Percentiles rank a stretch among this genome's conserved stretches.
These are phyloP conservation scores for Incurvaria masculella DNA, from an alignment of 2,888 invertebrate species.

Conservation along the genomic window DNA sequence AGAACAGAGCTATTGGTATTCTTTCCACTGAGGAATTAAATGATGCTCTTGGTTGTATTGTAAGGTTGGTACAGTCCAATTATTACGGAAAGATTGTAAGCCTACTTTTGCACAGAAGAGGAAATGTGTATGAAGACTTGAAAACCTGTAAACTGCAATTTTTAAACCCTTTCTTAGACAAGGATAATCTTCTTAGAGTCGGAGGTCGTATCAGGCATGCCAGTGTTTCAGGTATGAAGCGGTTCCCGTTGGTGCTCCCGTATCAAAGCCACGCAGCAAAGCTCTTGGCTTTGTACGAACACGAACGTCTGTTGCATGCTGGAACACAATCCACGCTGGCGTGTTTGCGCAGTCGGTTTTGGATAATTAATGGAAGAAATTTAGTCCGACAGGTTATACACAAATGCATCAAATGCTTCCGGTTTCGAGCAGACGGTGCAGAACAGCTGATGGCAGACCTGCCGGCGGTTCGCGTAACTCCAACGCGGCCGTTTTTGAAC, in stretches of 20 bases:
- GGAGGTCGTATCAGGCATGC: neutral
- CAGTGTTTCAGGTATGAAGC: neutral
- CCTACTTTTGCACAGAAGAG: no score
- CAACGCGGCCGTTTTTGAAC: neutral
- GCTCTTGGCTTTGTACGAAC: slow-evolving; percentile 8
- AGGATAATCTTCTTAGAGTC: neutral
- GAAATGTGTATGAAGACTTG: no score
- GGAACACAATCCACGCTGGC: slow-evolving; percentile 14
- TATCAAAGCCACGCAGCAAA: neutral
- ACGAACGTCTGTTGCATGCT: slow-evolving; percentile 10
- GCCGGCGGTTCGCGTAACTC: slow-evolving; percentile 8
- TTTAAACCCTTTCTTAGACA: neutral
- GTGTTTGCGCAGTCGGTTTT: slow-evolving; percentile 13
- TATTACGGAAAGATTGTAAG: no score
- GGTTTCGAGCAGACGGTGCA: neutral
- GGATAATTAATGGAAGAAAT: slow-evolving; percentile 9
- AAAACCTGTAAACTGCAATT: neutral
- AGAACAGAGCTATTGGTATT: neutral
- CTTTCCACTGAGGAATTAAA: neutral
- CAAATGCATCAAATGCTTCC: slow-evolving; percentile 12
- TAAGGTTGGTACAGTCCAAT: neutral
- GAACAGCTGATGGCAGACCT: slow-evolving; percentile 14
- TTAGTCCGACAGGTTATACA: slow-evolving; percentile 6
- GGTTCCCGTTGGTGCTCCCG: neutral
- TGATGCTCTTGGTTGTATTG: neutral